phyloP scores from a whole-genome alignment of 53 echinoderm and acorn worm genomes.

The Antedon mediterranea region DNA sequence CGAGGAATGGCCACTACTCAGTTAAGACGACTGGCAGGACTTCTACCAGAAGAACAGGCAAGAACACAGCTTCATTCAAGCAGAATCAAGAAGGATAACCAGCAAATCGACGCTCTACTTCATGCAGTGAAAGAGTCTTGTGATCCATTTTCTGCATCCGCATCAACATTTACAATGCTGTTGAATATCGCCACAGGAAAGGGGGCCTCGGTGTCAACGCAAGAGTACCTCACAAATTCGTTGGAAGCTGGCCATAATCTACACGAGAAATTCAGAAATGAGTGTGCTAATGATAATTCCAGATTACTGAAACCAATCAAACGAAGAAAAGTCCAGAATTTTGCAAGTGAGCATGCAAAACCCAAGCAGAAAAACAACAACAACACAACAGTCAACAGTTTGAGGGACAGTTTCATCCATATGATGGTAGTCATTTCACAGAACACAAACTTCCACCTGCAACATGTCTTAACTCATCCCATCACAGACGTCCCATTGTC shows the following conservation, averaged over 20 bases:
- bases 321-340: slow-evolving; percentile 7
- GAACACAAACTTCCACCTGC: slow-evolving; percentile 16
- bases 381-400: slow-evolving; percentile 11
- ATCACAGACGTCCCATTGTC: too few species aligned
- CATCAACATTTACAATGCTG: slow-evolving; percentile 7
- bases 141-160: slow-evolving; percentile 20
- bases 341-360: slow-evolving; percentile 6
- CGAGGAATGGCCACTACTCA: slow-evolving; percentile 46
- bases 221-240: slow-evolving; percentile 8
- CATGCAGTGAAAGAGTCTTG: slow-evolving; percentile 19
- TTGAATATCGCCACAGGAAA: slow-evolving; percentile 23
- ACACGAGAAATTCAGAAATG: slow-evolving; percentile 11
- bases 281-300: slow-evolving; percentile 2
- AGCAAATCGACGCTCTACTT: slow-evolving; percentile 12
- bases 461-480: too few species aligned
- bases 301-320: slow-evolving; percentile 12
- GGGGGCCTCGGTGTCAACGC: too few species aligned
- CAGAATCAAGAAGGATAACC: slow-evolving; percentile 43
- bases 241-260: neutral
- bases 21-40: slow-evolving; percentile 21
- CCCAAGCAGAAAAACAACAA: slow-evolving; percentile 24
- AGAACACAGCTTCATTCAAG: slow-evolving; percentile 15
- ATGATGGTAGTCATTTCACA: slow-evolving; percentile 22
- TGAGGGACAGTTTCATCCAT: slow-evolving; percentile 3
- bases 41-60: slow-evolving; percentile 18